phyloP scores from a whole-genome alignment of 2,113 vertebrate species.

The Anhinga rufa region DNA sequence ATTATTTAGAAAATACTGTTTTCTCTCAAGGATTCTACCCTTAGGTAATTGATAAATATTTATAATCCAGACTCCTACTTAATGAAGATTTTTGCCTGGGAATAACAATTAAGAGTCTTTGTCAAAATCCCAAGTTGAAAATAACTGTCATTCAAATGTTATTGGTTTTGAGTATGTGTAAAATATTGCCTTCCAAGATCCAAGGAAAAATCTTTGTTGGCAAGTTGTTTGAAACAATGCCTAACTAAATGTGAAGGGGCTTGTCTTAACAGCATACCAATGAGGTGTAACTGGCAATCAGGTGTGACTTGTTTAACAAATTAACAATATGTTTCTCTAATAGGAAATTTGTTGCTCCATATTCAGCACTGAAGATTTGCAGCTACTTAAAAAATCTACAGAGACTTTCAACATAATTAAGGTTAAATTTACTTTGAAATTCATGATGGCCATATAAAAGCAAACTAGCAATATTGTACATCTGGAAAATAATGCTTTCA shows the following conservation, averaged over 20 bases:
- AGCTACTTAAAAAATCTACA: constrained; percentile 36
- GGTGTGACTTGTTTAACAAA: constrained; percentile 63
- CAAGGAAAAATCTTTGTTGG: constrained; percentile 25
- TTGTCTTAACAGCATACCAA: constrained; percentile 45
- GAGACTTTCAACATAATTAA: constrained; percentile 49
- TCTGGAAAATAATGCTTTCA: constrained; percentile 24
- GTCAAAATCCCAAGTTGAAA: constrained; percentile 34
- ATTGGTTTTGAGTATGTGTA: constrained; percentile 1
- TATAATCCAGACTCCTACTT: constrained; percentile 13
- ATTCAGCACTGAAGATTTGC: constrained; percentile 8
- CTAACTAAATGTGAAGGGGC: constrained; percentile 49
- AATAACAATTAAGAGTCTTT: constrained; percentile 52
- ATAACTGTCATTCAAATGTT: constrained; percentile 53
- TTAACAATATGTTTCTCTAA: constrained; percentile 60
- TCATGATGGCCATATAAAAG: constrained; percentile 21
- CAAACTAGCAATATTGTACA: constrained; percentile 5
- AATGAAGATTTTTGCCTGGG: constrained; percentile 53
- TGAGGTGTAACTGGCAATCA: constrained; percentile 45
- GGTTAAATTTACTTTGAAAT: constrained; percentile 59
- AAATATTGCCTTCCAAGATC: constrained; percentile 33
- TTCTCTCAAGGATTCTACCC: constrained; percentile 32
- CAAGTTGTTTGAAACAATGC: constrained; percentile 39
- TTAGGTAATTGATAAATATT: constrained; percentile 55
- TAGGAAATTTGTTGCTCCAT: constrained; percentile 37
- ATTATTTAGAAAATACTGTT: constrained; percentile 23